Base-by-base conservation (phyloP, 2,888 invertebrate genomes). In the Ormia ochracea region DNA sequence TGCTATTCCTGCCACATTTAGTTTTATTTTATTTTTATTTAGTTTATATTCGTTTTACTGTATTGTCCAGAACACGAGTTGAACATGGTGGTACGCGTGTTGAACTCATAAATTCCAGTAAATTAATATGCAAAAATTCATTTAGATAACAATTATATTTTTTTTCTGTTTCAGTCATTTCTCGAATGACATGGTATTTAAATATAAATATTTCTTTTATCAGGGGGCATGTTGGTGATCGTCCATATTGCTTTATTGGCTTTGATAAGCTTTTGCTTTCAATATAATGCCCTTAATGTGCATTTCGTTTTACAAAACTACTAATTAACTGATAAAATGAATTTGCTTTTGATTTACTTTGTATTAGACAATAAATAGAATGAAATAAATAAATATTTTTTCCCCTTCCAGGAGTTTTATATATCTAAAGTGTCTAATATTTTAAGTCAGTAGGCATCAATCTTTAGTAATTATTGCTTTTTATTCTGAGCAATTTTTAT, bases 61-160 rank as follows among this genome's bases (percentile, higher is more conserved):
- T 74, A 81, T 81, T 74, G 52, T 36, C 12, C 52, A 54, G 43
- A 72, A 73, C 74, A 80, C 74, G 81, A 70, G 58, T 74, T 63
- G 69, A 80, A 80, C 81, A 81, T 82, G 82, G 82, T 72, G 70
- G 81, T 70, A 79, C 77, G 80, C 81, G 75, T 82, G 82, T 82
- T 82, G 43, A 58, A 74, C 69, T 72, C 78, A 82, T 82, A 76
- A 82, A 82, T 81, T 78, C 78, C 73, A 79, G 73, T 75, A 79
- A 75, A 75, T 75, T 75, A 78, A 75, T 75, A 75, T 75, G 74
- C 75, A 78, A 78, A 75, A 78, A 74, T 69, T 43, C 10, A 43
- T 59, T 72, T 48, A 61, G 72, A 80, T 80, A 76, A 73, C 12
- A 45, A 33, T 31, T 21, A 7, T 17, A 6, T 19, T 41, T 48